Evolutionary conservation across 2,888 invertebrate species (phyloP).

Genomic region (Strigamia crassipes): DNA sequence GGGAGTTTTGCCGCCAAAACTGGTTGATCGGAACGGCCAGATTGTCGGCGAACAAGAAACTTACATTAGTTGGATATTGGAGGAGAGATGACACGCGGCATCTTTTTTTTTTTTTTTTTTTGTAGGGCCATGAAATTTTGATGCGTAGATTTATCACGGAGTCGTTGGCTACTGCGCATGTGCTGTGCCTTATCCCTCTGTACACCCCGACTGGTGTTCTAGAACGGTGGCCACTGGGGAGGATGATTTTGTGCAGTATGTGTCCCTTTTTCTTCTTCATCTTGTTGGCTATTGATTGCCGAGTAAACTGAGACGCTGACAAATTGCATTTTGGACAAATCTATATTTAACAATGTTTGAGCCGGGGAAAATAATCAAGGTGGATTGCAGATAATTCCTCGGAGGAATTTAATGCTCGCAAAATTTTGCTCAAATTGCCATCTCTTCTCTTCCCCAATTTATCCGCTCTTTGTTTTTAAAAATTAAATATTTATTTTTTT

Average conservation of each 20-base stretch:
- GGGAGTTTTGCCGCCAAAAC: not conserved
- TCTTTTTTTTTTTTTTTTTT: not conserved
- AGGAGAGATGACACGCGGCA: not conserved
- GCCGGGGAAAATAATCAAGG: not conserved
- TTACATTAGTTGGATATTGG: not conserved
- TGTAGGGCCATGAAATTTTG: not conserved
- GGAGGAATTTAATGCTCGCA: not conserved
- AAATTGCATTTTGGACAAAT: slow-evolving; percentile 25
- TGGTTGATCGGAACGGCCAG: not conserved
- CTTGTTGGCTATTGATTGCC: slow-evolving; percentile 19
- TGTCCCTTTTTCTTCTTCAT: slow-evolving; percentile 8
- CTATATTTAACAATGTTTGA: not conserved
- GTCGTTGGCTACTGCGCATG: not conserved
- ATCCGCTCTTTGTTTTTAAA: not conserved
- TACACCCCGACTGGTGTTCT: not conserved
- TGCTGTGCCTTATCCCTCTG: not conserved
- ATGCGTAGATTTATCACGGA: not conserved
- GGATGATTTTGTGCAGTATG: not conserved
- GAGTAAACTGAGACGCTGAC: slow-evolving; percentile 10
- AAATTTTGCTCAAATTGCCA: not conserved
- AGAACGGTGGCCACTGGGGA: slow-evolving; percentile 14
- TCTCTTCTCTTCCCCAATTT: too few relatives aligned
- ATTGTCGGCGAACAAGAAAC: not conserved
- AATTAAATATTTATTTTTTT: not conserved
- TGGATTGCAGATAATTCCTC: not conserved